A percentile compares a stretch with the other conserved stretches of the same genome.
phyloP scores from a whole-genome alignment of 2,797 vertebrate genomes.

The Falco cherrug region DNA sequence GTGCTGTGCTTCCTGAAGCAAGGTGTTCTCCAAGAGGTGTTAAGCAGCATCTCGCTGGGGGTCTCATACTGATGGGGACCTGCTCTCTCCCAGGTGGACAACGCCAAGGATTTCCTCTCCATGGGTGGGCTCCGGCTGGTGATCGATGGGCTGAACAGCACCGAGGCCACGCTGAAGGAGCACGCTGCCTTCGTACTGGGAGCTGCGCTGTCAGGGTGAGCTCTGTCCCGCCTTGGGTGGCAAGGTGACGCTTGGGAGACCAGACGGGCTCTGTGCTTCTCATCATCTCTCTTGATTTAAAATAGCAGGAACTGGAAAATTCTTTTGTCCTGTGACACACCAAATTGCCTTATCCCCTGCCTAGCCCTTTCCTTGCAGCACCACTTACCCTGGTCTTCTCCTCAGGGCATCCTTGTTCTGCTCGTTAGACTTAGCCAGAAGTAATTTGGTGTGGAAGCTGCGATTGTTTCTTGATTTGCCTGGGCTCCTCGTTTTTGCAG shows the following conservation, averaged over 20 bases:
- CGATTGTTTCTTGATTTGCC: neutral
- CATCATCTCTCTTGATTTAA: neutral
- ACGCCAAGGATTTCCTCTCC: conserved; percentile 87
- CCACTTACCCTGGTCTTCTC: neutral
- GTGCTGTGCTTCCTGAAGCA: neutral
- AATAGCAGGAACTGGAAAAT: neutral
- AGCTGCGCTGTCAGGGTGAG: conserved; percentile 89
- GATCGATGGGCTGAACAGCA: conserved; percentile 86
- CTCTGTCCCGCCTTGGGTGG: neutral
- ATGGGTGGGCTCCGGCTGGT: conserved; percentile 88
- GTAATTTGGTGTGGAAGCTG: neutral
- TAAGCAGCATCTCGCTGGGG: neutral
- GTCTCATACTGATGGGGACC: neutral
- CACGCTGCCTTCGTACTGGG: conserved; percentile 89
- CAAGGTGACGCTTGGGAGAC: neutral
- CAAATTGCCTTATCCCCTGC: neutral
- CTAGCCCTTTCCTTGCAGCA: neutral
- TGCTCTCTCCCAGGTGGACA: conserved; percentile 86
- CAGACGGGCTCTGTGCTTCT: neutral
- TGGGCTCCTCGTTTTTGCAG: neutral
- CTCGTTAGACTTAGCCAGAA: neutral
- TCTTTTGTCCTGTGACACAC: neutral
- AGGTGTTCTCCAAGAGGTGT: neutral
- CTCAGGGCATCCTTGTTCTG: neutral
- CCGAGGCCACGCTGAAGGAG: conserved; percentile 84